Percentiles rank a stretch among this genome's conserved stretches.
phyloP scores from a whole-genome alignment of 2,888 invertebrate genomes.

The Ariolimax columbianus region DNA sequence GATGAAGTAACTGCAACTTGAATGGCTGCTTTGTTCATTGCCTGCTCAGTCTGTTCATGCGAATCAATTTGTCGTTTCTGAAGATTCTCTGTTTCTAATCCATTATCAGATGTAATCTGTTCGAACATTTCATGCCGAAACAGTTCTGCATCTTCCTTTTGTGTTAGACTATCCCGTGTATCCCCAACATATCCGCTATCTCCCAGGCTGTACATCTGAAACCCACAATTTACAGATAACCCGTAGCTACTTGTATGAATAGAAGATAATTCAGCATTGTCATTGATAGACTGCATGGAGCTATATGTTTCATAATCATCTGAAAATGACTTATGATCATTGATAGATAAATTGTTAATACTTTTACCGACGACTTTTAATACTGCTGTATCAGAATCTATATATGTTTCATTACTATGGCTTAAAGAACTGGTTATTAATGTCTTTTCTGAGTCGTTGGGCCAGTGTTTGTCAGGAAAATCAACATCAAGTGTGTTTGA shows the following conservation, averaged over 20 bases:
- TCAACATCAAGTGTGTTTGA: no score
- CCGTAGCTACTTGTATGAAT: background rate
- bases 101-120: background rate
- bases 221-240: background rate
- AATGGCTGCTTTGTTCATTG: background rate
- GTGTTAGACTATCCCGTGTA: background rate
- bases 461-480: no score
- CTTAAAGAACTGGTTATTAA: no score
- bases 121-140: background rate
- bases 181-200: slow-evolving; percentile 40
- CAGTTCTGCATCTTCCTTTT: background rate
- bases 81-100: background rate
- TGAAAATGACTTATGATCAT: no score
- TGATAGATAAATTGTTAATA: no score
- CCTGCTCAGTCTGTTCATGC: background rate
- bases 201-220: background rate
- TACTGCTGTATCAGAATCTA: no score
- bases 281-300: no score
- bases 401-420: no score
- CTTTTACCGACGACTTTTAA: no score
- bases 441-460: no score
- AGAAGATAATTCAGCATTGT: no score
- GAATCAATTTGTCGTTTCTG: background rate
- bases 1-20: background rate
- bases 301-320: no score